Base-by-base conservation (phyloP, 2,888 invertebrate genomes). In the Caenorhabditis sulstoni region DNA sequence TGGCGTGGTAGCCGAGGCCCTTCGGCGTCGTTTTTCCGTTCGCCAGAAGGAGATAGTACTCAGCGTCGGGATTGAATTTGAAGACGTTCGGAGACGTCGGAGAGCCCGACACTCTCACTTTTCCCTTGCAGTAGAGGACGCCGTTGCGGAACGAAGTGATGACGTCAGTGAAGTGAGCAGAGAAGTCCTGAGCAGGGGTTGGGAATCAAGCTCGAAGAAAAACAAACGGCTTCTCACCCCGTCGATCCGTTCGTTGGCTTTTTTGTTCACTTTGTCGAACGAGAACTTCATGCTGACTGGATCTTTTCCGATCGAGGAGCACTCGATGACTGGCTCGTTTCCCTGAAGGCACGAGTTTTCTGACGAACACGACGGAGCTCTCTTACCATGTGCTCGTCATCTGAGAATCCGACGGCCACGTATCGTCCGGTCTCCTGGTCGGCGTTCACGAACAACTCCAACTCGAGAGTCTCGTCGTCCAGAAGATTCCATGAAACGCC, bases 321-420 rank as follows among this genome's bases (percentile, higher is more conserved):
- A 84, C 50, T 84, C 84, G 47, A 81, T 79, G 1, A 84, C 84
- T 5, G 75, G 71, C 47, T 79, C 79, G 37, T 79, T 78, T 52
- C 76, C 81, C 82, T 74, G 55, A 18, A 20, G 50, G 55, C 35
- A 3, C 22, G 41, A 44, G 11, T 11, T 5, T 37, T 8, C 11
- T 37, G 37, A n/a, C n/a, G n/a, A n/a, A n/a, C n/a, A n/a, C n/a
- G n/a, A 58, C 16, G 12, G 29, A 59, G 49, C 11, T 18, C 22
- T 47, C 53, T 39, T 12, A 74, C 79, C 80, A 80, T 84, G 22
- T 35, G 23, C 22, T 53, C 53, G 57, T 87, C 86, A 9, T 83
- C 82, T 1, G 86, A 86, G 58, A 86, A 86, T 8, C 86, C 87
- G 29, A 87, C 73, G 3, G 85, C 85, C 29, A 87, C 70, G 57